phyloP scores from a whole-genome alignment of 2,797 vertebrate species.

The Melopsittacus undulatus region DNA sequence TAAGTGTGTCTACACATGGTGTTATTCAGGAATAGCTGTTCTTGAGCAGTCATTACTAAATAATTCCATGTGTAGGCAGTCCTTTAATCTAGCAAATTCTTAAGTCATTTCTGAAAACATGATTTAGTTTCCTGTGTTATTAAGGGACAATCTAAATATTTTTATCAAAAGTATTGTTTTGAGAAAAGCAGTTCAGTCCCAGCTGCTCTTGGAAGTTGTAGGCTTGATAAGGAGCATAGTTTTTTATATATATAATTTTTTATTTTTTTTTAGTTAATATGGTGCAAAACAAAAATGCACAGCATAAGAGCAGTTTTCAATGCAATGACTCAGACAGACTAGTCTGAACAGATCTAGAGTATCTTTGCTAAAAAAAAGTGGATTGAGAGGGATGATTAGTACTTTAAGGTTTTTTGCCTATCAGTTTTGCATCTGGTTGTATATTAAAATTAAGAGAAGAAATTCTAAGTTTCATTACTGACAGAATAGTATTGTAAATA shows the following conservation, averaged over 20 bases:
- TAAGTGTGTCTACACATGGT: constrained; percentile 15
- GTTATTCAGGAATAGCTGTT: constrained; percentile 25
- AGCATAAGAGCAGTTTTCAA: background rate
- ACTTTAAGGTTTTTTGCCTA: background rate
- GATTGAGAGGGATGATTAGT: background rate
- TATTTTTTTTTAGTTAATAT: no score
- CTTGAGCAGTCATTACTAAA: constrained; percentile 35
- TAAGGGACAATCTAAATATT: constrained; percentile 6
- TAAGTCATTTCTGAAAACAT: constrained; percentile 36
- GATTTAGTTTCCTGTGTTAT: constrained; percentile 32
- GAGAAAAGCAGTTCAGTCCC: background rate
- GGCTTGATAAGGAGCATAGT: background rate
- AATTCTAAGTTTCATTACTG: background rate
- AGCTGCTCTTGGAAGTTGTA: background rate
- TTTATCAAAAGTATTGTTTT: constrained; percentile 6
- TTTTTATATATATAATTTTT: background rate
- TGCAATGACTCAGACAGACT: background rate
- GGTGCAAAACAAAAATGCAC: background rate
- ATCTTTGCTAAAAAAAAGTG: background rate
- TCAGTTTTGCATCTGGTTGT: background rate
- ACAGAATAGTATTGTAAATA: background rate
- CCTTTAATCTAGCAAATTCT: constrained; percentile 54
- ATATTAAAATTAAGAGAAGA: background rate
- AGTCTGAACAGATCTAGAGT: background rate
- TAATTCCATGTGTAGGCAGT: constrained; percentile 25